Evolutionary conservation across 2,113 vertebrate genomes (phyloP).

Genomic region (Micronisus gabar): DNA sequence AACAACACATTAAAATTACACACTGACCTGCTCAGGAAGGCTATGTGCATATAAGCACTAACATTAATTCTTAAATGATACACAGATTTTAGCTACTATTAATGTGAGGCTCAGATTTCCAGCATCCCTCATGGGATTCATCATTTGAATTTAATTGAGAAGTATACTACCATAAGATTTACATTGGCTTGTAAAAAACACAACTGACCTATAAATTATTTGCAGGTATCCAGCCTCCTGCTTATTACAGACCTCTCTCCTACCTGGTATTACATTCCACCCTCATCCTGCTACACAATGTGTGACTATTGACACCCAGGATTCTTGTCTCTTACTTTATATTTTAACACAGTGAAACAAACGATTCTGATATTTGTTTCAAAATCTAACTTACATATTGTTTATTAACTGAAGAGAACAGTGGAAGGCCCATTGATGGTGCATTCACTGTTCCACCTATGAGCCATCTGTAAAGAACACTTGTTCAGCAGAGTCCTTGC

Average conservation of each 20-base stretch:
- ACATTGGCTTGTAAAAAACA: not conserved
- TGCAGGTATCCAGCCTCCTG: not conserved
- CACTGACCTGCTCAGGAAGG: not conserved
- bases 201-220: not conserved
- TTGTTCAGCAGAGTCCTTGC: not conserved
- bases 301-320: not conserved
- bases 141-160: not conserved
- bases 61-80: not conserved
- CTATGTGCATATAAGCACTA: not conserved
- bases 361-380: not conserved
- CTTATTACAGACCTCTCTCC: not conserved
- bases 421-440: not conserved
- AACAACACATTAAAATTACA: not conserved
- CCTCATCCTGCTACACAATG: not conserved
- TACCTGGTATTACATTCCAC: not conserved
- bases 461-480: not conserved
- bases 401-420: not conserved
- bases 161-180: not conserved
- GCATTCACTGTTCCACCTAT: not conserved
- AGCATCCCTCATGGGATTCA: not conserved
- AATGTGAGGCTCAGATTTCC: not conserved
- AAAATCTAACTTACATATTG: not conserved
- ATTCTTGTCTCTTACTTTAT: not conserved
- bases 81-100: not conserved
- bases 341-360: not conserved